Percentiles rank a stretch among this genome's conserved stretches.
These are phyloP conservation scores for Tachycineta bicolor DNA, from an alignment of 2,113 vertebrate genomes.

Conservation along the genomic window DNA sequence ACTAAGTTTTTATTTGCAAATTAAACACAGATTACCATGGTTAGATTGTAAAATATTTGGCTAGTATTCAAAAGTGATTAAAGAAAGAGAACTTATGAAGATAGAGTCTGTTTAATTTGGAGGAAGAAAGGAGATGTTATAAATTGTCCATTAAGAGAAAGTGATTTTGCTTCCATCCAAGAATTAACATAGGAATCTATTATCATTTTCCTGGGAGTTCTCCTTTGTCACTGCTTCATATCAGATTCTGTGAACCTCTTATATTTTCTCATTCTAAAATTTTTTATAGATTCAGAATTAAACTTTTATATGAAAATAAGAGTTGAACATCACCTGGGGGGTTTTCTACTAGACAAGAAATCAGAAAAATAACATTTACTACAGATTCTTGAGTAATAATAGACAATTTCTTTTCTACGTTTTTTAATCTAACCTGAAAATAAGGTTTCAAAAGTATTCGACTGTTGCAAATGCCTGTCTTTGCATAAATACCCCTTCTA, in stretches of 20 bases:
- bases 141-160: not conserved
- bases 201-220: not conserved
- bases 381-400: not conserved
- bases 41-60: not conserved
- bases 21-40: not conserved
- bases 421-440: not conserved
- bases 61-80: not conserved
- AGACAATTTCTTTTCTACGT: not conserved
- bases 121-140: not conserved
- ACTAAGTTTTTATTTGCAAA: not conserved
- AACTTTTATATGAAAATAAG: not conserved
- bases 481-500: not conserved
- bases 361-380: not conserved
- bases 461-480: not conserved
- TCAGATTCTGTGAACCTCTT: not conserved
- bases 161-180: not conserved
- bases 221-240: not conserved
- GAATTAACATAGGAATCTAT: not conserved
- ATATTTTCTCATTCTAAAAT: not conserved
- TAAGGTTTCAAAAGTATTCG: not conserved
- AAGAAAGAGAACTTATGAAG: not conserved
- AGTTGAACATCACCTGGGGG: not conserved
- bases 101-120: not conserved
- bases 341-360: not conserved
- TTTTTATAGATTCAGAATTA: not conserved